Percentiles rank a stretch among this genome's conserved stretches.
Evolutionary conservation across 1,140 invertebrate genomes (phyloP).

Genomic region (Bicyclus anynana): DNA sequence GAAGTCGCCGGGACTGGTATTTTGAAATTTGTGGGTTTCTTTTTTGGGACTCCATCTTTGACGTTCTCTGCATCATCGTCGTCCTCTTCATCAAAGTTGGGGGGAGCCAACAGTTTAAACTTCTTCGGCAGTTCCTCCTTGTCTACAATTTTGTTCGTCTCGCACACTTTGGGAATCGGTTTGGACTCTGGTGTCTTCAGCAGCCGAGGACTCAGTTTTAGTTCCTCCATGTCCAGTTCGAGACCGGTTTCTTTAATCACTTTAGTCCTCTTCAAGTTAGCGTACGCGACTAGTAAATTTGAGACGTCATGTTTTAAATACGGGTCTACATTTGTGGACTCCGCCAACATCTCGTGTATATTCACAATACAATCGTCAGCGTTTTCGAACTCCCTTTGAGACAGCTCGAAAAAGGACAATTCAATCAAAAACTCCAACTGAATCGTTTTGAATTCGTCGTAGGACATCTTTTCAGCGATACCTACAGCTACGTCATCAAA

Average conservation of each 20-base stretch:
- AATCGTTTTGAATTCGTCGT: conserved; percentile 27
- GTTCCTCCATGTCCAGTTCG: conserved; percentile 43
- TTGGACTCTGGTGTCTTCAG: conserved; percentile 44
- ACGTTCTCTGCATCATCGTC: conserved; percentile 4
- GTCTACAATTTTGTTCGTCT: conserved; percentile 32
- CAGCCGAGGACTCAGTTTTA: conserved; percentile 33
- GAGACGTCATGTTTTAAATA: conserved; percentile 46
- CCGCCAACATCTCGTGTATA: conserved; percentile 44
- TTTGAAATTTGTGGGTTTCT: conserved; percentile 42
- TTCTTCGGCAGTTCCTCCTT: conserved; percentile 53
- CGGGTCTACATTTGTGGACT: conserved; percentile 18
- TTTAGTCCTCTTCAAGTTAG: conserved; percentile 27
- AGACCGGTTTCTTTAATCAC: conserved; percentile 27
- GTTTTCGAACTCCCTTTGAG: conserved; percentile 27
- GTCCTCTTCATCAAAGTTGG: conserved; percentile 22
- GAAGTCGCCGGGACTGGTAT: conserved; percentile 41
- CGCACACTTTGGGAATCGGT: conserved; percentile 18
- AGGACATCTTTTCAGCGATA: conserved; percentile 8
- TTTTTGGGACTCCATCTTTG: background rate
- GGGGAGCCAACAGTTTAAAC: conserved; percentile 44
- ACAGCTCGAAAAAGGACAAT: conserved; percentile 43
- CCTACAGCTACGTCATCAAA: conserved; percentile 35
- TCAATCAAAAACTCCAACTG: conserved; percentile 50
- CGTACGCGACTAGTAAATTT: conserved; percentile 50
- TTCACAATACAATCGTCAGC: conserved; percentile 41